phyloP scores from a whole-genome alignment of 2,888 invertebrate genomes.

The Standfussiana lucernea region DNA sequence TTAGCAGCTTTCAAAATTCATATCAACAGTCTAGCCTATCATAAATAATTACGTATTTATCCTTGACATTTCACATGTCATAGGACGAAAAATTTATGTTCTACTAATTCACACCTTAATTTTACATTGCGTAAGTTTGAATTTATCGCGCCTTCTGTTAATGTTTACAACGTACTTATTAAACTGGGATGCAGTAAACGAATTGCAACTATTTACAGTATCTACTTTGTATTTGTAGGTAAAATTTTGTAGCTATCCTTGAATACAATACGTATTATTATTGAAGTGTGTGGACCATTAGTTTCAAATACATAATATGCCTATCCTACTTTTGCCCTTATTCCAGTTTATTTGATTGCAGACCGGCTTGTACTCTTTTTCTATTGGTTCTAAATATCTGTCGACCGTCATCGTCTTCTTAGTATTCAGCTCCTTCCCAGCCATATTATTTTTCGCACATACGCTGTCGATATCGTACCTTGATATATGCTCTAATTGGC shows the following conservation, averaged over 20 bases:
- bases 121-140: conserved; percentile 17
- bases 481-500: not conserved
- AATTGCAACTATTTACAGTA: conserved; percentile 4
- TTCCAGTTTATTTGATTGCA: not conserved
- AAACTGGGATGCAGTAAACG: conserved; percentile 10
- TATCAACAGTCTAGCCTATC: conserved; percentile 10
- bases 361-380: not conserved
- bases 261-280: not conserved
- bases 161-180: conserved; percentile 25
- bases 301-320: too few relatives aligned
- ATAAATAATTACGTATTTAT: conserved; percentile 27
- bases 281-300: not conserved
- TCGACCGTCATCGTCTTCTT: not conserved
- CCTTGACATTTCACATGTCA: conserved; percentile 57
- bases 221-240: not conserved
- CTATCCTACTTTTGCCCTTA: not conserved
- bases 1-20: conserved; percentile 15
- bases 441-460: not conserved
- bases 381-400: not conserved
- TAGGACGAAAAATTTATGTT: conserved; percentile 15
- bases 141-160: conserved; percentile 17
- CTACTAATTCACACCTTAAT: conserved; percentile 31
- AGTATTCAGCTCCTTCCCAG: not conserved
- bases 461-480: not conserved
- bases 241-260: not conserved